phyloP scores from a whole-genome alignment of 2,888 invertebrate species.

The Hanleya hanleyi region DNA sequence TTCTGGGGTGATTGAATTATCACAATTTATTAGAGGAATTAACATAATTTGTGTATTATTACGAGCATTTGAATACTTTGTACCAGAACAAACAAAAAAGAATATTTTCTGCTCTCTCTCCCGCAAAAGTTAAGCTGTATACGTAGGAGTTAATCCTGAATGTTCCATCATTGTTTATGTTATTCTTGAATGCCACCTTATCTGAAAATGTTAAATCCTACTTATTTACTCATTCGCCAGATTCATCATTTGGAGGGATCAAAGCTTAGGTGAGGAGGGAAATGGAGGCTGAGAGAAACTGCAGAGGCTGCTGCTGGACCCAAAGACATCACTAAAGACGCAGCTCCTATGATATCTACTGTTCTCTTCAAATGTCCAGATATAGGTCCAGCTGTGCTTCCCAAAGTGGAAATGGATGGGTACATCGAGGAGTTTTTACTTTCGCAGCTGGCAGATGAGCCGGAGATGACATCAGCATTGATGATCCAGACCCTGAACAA shows the following conservation, averaged over 20 bases:
- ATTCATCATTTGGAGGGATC: conserved; percentile 16
- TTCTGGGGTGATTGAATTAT: too few relatives aligned
- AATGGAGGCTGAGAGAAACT: conserved; percentile 81
- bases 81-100: too few relatives aligned
- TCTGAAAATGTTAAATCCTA: too few relatives aligned
- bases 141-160: too few relatives aligned
- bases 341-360: conserved; percentile 76
- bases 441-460: conserved; percentile 85
- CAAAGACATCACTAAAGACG: conserved; percentile 60
- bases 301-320: conserved; percentile 34
- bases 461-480: conserved; percentile 89
- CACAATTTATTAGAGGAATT: too few relatives aligned
- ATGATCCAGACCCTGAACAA: conserved; percentile 93
- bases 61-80: too few relatives aligned
- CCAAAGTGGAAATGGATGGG: conserved; percentile 87
- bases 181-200: too few relatives aligned
- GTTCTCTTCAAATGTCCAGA: conserved; percentile 79
- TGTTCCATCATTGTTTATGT: too few relatives aligned
- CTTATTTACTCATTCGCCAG: too few relatives aligned
- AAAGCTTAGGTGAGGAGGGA: conserved; percentile 86
- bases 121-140: too few relatives aligned
- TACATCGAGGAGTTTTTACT: conserved; percentile 89
- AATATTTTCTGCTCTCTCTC: too few relatives aligned
- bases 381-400: conserved; percentile 77
- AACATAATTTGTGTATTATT: too few relatives aligned